A percentile compares a stretch with the other conserved stretches of the same genome.
phyloP scores from a whole-genome alignment of 2,888 invertebrate species.

The Bhutanitis thaidina region DNA sequence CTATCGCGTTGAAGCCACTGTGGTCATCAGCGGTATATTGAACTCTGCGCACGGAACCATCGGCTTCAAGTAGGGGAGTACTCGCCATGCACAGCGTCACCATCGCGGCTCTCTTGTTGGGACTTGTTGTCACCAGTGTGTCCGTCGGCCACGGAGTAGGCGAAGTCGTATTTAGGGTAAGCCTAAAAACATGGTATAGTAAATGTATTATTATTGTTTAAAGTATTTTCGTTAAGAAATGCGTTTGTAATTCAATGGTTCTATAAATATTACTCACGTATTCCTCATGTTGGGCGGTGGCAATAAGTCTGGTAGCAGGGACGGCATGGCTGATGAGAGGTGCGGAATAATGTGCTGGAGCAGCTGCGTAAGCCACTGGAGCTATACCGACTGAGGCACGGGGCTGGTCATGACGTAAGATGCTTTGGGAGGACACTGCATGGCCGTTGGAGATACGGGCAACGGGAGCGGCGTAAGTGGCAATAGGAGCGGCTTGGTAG shows the following conservation, averaged over 20 bases:
- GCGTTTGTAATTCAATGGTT: not conserved
- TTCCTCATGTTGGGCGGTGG: constrained; percentile 25
- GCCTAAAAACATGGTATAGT: constrained; percentile 53
- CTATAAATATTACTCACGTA: constrained; percentile 30
- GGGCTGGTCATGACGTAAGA: constrained; percentile 44
- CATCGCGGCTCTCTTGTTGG: constrained; percentile 78
- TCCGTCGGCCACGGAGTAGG: constrained; percentile 80
- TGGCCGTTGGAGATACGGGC: constrained; percentile 20
- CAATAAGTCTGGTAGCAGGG: constrained; percentile 29
- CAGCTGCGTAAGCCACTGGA: constrained; percentile 32
- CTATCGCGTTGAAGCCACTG: constrained; percentile 78
- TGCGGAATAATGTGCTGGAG: constrained; percentile 33
- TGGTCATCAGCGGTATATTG: constrained; percentile 80
- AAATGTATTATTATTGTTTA: not conserved
- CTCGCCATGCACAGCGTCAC: constrained; percentile 79
- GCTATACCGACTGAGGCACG: constrained; percentile 37
- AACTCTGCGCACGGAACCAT: constrained; percentile 79
- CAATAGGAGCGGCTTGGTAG: constrained; percentile 21
- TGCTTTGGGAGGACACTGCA: constrained; percentile 23
- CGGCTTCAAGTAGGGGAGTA: constrained; percentile 78
- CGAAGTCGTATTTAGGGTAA: constrained; percentile 74
- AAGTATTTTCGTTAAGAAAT: too few relatives aligned
- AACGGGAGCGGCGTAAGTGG: constrained; percentile 20
- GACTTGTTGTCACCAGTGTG: constrained; percentile 81
- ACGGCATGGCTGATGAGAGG: constrained; percentile 37